Conservation (phyloP, 2,888 invertebrate genomes). For the Tridacna crocea region DNA sequence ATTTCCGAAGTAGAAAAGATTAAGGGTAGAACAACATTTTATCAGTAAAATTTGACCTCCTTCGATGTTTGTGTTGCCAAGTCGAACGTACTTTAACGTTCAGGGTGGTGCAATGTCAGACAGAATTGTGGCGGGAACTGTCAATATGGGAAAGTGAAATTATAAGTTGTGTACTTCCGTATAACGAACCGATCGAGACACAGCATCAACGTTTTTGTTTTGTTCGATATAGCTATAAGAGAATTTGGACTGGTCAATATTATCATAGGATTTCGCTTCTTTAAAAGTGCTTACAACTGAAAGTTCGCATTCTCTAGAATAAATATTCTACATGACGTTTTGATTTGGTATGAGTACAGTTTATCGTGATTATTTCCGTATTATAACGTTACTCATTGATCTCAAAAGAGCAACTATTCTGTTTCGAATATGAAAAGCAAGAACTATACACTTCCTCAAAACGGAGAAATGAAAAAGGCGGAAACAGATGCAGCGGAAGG, state of each 20-base stretch:
- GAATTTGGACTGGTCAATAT: neutral
- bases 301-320: neutral
- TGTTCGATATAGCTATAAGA: neutral
- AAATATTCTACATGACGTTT: neutral
- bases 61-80: too few relatives aligned
- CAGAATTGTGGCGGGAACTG: neutral
- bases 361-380: too few relatives aligned
- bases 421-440: neutral
- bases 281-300: neutral
- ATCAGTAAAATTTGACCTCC: too few relatives aligned
- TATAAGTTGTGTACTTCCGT: neutral
- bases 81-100: neutral
- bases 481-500: neutral
- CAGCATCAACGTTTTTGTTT: neutral
- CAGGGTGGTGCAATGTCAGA: neutral
- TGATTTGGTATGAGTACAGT: too few relatives aligned
- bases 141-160: neutral
- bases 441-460: neutral
- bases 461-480: neutral
- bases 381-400: neutral
- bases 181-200: neutral
- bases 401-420: neutral
- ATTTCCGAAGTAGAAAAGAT: too few relatives aligned
- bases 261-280: neutral
- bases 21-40: too few relatives aligned